These are phyloP conservation scores for Tinea trinotella DNA, from an alignment of 2,888 invertebrate species.

Conservation along the genomic window DNA sequence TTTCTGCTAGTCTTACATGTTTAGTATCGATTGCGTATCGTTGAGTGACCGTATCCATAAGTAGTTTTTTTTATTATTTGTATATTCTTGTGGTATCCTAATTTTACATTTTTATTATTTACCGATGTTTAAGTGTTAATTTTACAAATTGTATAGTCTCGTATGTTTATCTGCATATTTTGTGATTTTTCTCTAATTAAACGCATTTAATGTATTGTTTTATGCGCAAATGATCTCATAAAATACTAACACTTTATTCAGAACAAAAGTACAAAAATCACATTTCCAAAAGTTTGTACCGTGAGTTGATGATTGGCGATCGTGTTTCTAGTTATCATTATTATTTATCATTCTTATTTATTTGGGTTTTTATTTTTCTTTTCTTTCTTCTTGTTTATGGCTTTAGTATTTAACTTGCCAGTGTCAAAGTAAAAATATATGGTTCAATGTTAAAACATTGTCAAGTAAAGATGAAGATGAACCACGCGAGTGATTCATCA, in stretches of 20 bases:
- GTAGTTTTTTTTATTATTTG: slow-evolving; percentile 53
- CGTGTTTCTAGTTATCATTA: slow-evolving; percentile 49
- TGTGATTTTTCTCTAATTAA: slow-evolving; percentile 64
- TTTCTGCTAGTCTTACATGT: slow-evolving; percentile 71
- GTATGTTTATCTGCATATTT: slow-evolving; percentile 62
- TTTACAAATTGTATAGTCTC: slow-evolving; percentile 20
- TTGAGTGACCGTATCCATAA: slow-evolving; percentile 52
- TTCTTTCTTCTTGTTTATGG: no score
- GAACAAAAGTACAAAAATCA: slow-evolving; percentile 67
- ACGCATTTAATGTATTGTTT: slow-evolving; percentile 45
- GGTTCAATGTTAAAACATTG: no score
- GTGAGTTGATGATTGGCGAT: slow-evolving; percentile 32
- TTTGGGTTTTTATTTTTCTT: slow-evolving; percentile 3
- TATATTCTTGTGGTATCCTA: slow-evolving; percentile 53
- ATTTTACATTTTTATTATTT: slow-evolving; percentile 37
- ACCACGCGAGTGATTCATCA: no score
- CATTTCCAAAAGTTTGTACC: slow-evolving; percentile 28
- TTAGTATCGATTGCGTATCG: slow-evolving; percentile 46
- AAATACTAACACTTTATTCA: slow-evolving; percentile 64
- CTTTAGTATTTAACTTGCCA: no score
- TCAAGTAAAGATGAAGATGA: no score
- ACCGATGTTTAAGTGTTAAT: slow-evolving; percentile 28
- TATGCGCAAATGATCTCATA: slow-evolving; percentile 69
- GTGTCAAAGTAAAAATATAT: no score
- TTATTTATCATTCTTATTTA: not conserved